phyloP scores from a whole-genome alignment of 2,797 vertebrate species.

The Pristis pectinata region DNA sequence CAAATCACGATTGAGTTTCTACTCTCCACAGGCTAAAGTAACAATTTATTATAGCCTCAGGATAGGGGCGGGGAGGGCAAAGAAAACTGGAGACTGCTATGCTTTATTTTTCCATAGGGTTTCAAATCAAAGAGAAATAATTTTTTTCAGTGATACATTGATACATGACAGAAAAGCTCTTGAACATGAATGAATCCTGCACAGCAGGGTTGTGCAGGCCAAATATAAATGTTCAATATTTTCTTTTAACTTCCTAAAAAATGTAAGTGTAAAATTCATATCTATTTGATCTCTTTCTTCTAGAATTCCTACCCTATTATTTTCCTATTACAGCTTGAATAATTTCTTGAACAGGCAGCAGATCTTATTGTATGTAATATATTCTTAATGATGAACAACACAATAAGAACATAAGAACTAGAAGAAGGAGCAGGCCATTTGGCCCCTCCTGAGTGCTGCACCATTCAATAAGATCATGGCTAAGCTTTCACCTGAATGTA shows the following conservation, averaged over 20 bases:
- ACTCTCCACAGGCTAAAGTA: slow-evolving; percentile 42
- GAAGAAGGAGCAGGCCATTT: no score
- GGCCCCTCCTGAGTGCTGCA: no score
- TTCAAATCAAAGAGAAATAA: neutral
- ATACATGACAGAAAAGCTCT: neutral
- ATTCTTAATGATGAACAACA: neutral
- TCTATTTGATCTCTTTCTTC: neutral
- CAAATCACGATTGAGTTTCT: slow-evolving; percentile 44
- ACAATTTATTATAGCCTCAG: slow-evolving; percentile 45
- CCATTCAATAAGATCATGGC: no score
- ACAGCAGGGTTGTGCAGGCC: neutral
- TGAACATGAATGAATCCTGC: neutral
- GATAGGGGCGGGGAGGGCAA: neutral
- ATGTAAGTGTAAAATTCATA: neutral
- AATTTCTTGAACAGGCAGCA: neutral
- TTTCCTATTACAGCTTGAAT: neutral
- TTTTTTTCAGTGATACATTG: neutral
- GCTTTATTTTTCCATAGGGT: neutral
- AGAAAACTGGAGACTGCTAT: neutral
- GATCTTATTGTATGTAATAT: neutral
- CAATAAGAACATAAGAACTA: no score
- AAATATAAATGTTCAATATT: neutral
- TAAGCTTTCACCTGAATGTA: no score
- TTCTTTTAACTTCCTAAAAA: neutral
- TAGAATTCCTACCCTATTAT: neutral